phyloP scores from a whole-genome alignment of 2,113 vertebrate genomes.

The Bombycilla garrulus region DNA sequence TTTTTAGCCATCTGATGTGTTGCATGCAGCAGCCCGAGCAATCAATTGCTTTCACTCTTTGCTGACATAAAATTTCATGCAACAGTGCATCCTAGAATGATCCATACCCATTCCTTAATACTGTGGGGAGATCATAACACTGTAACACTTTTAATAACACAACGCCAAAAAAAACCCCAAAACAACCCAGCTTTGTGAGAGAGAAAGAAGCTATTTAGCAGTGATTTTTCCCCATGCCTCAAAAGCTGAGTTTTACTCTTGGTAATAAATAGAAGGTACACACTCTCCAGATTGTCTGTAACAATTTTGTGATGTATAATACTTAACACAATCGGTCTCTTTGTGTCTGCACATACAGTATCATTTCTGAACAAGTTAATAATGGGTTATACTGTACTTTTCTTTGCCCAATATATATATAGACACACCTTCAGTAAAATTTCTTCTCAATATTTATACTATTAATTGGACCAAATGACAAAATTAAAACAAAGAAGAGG shows the following conservation, averaged over 20 bases:
- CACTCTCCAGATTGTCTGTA: slow-evolving; percentile 41
- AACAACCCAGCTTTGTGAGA: background rate
- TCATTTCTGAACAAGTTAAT: slow-evolving; percentile 53
- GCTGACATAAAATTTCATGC: slow-evolving; percentile 41
- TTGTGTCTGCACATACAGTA: slow-evolving; percentile 39
- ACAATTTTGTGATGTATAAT: slow-evolving; percentile 16
- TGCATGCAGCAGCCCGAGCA: background rate
- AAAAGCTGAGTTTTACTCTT: slow-evolving; percentile 21
- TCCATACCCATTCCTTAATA: slow-evolving; percentile 46
- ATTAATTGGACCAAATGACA: slow-evolving; percentile 18
- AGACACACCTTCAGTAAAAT: slow-evolving; percentile 34
- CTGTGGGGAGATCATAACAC: slow-evolving; percentile 34
- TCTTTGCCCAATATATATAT: slow-evolving; percentile 59
- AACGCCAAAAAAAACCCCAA: background rate
- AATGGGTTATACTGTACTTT: slow-evolving; percentile 25
- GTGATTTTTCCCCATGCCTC: background rate
- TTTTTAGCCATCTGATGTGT: background rate
- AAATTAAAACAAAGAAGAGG: background rate
- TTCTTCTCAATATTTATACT: slow-evolving; percentile 37
- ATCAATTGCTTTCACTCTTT: background rate
- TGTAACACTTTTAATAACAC: slow-evolving; percentile 66
- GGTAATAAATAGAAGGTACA: slow-evolving; percentile 44
- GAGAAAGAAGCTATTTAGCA: background rate
- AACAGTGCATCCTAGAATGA: background rate
- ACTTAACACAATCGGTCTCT: background rate